Base-by-base conservation (phyloP, 2,797 vertebrate genomes). In the Chelmon rostratus region DNA sequence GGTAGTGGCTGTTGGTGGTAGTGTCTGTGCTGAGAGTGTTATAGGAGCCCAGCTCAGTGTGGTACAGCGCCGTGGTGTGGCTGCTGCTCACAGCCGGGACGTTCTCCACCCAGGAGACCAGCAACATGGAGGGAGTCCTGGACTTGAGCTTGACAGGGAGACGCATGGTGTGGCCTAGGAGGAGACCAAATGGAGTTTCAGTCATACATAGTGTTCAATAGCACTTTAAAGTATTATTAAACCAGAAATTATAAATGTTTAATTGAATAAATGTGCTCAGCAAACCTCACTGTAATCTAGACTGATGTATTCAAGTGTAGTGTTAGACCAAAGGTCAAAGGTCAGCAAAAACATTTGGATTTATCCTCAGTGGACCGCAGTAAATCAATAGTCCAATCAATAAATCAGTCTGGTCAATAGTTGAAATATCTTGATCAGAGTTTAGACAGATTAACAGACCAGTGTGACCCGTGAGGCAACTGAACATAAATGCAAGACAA, bases 91-190 rank as follows among this genome's bases (percentile, higher is more conserved):
- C 10, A 3, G 44, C 56, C 1, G 33, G 58, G 1, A 0, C n/a
- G 11, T 7, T 50, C n/a, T 52, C 63, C 16, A 18, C 12, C 95
- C 95, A 95, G 59, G 91, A 91, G 0, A 95, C 19, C 70, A 89
- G 70, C 54, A 95, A 25, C 63, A 68, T 83, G 16, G 88, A 83
- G 15, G 79, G 3, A 61, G 75, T 84, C 44, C 81, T 88, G 75
- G 89, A 88, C 77, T 88, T 73, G 11, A 95, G 82, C 15, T 54
- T 85, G 66, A 94, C 5, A 3, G 93, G 83, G 8, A 88, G 67
- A 38, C 77, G 89, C 2, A 1, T 0, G 0, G 91, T 90, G 82
- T 93, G 82, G 16, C 95, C 95, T 95, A 4, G 40, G 23, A 70
- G 2, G 25, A 76, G 38, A 70, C 9, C 35, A 54, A 68, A 2